These are phyloP conservation scores for Nemopilema nomurai DNA, from an alignment of 30 jellyfish, hydroid and myxozoan species.

Conservation along the genomic window DNA sequence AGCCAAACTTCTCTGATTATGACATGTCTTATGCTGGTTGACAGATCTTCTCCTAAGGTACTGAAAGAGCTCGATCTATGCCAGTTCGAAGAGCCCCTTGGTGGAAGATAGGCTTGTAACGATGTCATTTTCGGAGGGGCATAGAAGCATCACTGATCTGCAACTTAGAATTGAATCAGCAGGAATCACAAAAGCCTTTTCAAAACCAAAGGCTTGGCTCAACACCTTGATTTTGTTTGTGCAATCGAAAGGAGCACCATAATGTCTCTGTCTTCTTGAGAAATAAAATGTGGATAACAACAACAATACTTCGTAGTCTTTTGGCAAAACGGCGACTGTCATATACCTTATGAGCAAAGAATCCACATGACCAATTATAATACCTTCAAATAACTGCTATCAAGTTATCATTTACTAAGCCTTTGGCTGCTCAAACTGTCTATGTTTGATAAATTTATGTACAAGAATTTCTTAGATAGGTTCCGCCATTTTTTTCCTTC, in stretches of 20 bases:
- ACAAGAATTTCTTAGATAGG: neutral
- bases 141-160: neutral
- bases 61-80: slow-evolving; percentile 65
- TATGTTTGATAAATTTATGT: neutral
- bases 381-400: neutral
- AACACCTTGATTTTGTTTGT: no score
- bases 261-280: no score
- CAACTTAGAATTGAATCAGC: no score
- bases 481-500: neutral
- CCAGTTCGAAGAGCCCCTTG: slow-evolving; percentile 87
- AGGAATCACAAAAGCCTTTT: no score
- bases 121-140: slow-evolving; percentile 63
- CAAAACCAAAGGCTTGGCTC: no score
- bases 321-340: neutral
- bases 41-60: slow-evolving; percentile 35
- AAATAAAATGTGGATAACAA: no score
- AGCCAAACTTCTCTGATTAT: slow-evolving; percentile 94
- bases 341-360: neutral
- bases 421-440: neutral
- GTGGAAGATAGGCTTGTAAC: slow-evolving; percentile 71
- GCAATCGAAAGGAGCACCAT: no score
- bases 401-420: no score
- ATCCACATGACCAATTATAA: neutral
- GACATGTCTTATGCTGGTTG: slow-evolving; percentile 77
- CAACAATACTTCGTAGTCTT: no score